A percentile compares a stretch with the other conserved stretches of the same genome.
Conservation (phyloP, 2,113 vertebrate species). For the Paradisaea rubra region DNA sequence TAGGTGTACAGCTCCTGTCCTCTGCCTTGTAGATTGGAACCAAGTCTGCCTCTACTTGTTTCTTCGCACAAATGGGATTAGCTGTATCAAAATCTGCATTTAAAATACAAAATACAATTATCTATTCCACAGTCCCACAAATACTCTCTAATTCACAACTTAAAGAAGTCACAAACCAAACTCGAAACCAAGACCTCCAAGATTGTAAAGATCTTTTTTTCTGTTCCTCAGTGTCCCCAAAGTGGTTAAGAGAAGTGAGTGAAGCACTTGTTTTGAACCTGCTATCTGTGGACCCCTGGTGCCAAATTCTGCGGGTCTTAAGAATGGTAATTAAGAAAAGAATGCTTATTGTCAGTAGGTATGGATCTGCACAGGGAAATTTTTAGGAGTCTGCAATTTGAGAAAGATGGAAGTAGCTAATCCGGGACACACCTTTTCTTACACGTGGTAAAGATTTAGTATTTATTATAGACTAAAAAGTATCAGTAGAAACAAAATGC, state of each 20-base stretch:
- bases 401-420: not conserved
- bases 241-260: not conserved
- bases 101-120: not conserved
- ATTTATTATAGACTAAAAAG: not conserved
- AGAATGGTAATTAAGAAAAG: not conserved
- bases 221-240: not conserved
- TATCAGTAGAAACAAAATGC: not conserved
- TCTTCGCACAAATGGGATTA: not conserved
- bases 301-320: not conserved
- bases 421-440: not conserved
- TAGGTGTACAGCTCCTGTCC: not conserved
- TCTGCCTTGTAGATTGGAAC: not conserved
- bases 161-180: not conserved
- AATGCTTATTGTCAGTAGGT: not conserved
- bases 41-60: not conserved
- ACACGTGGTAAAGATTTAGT: not conserved
- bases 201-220: not conserved
- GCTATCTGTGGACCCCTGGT: not conserved
- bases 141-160: not conserved
- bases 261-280: not conserved
- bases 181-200: not conserved
- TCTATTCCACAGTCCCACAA: not conserved
- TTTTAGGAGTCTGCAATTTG: not conserved
- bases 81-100: not conserved
- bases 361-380: not conserved